These are phyloP conservation scores for Ceyx erithaca DNA, from an alignment of 2,797 vertebrate genomes.

Conservation along the genomic window DNA sequence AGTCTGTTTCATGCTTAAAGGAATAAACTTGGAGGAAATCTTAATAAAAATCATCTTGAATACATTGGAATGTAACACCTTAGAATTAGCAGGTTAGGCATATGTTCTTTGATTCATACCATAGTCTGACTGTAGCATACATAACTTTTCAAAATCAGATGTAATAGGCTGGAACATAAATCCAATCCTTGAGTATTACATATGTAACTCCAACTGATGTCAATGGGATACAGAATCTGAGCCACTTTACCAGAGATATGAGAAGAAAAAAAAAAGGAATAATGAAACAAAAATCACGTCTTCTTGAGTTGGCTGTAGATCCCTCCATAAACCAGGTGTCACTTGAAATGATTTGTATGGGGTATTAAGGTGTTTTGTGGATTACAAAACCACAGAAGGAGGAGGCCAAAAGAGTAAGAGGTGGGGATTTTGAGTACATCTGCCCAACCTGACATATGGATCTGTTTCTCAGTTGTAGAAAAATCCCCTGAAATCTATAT, in stretches of 20 bases:
- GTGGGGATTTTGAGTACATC: not conserved
- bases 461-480: constrained; percentile 19
- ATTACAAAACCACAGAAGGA: constrained; percentile 42
- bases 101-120: not conserved
- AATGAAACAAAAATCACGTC: constrained; percentile 25
- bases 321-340: not conserved
- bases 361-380: constrained; percentile 21
- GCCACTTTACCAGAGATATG: not conserved
- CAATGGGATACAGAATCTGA: not conserved
- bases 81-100: not conserved
- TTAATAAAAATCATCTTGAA: not conserved
- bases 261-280: not conserved
- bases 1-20: not conserved
- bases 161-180: not conserved
- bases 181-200: not conserved
- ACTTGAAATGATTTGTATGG: constrained; percentile 32
- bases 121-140: not conserved
- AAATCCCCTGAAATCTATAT: not conserved
- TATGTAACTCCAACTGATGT: not conserved
- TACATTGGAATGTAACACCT: not conserved
- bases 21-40: not conserved
- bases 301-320: not conserved
- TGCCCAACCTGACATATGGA: not conserved
- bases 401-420: not conserved
- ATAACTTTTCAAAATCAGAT: constrained; percentile 29